Base-by-base conservation (phyloP, 2,888 invertebrate genomes). In the Euzophera pinguis region DNA sequence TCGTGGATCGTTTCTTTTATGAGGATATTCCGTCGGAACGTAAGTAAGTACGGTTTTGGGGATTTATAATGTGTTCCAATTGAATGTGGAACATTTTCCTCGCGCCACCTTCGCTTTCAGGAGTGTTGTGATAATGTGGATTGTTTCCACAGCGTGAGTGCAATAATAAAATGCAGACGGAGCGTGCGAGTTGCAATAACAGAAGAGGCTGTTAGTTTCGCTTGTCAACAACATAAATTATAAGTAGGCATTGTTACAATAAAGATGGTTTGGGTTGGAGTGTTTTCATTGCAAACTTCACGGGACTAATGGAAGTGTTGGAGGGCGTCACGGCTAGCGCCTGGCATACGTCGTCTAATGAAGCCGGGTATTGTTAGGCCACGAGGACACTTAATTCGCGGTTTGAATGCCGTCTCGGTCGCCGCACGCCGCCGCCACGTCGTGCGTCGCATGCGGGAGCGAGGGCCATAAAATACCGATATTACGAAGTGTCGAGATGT, bases 1-100 rank as follows among this genome's bases (percentile, higher is more conserved):
- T 81, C 81, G 79, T 82, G 81, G 80, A 83, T 81, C 84, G 81
- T 84, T 85, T 82, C 83, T 82, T 85, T 85, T 86, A 84, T 82
- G 86, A 83, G 82, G 79, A 83, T 78, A 81, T 81, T 78, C 71
- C 71, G 71, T 65, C 71, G 75, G 75, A 78, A 80, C 75, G 81
- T 83, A 84, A 81, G 81, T 81, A 81, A 79, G 79, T 81, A 84
- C 75, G 81, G 78, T 80, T 84, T 81, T 69, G 77, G 81, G 81
- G 81, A 81, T 84, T 84, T 82, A 81, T 84, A 83, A 83, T 81
- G 78, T 78, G 75, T 75, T 74, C 70, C 75, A 69, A 81, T 81
- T 72, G 75, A 75, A 76, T 69, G 71, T 73, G 69, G 71, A 69
- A 64, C 63, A 63, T 68, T 71, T 67, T 73, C 58, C 61, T 67